Evolutionary conservation across 2,888 invertebrate species (phyloP).

Genomic region (Leptothorax acervorum): DNA sequence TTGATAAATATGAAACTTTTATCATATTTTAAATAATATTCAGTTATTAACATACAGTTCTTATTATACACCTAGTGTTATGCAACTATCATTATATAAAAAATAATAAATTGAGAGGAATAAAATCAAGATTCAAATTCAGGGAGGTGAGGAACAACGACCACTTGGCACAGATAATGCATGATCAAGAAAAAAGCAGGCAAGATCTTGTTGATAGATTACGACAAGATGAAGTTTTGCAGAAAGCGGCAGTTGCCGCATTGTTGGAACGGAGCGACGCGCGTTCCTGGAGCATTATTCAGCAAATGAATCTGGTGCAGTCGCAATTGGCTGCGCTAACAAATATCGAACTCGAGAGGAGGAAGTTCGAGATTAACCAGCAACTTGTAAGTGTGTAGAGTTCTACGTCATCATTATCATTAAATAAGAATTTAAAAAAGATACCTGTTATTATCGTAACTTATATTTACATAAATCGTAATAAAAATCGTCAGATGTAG

Average conservation of each 20-base stretch:
- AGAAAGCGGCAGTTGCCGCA: constrained; percentile 91
- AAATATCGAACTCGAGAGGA: constrained; percentile 90
- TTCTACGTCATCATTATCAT: background rate
- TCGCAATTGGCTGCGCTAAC: constrained; percentile 91
- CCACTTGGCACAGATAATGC: constrained; percentile 88
- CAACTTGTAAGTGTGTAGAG: constrained; percentile 87
- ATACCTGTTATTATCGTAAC: background rate
- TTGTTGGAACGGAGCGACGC: constrained; percentile 91
- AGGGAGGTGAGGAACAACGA: constrained; percentile 89
- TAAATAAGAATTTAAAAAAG: background rate
- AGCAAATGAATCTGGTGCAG: constrained; percentile 91
- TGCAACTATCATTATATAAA: background rate
- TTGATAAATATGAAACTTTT: background rate
- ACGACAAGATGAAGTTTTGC: constrained; percentile 90
- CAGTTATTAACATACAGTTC: background rate
- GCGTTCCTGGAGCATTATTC: constrained; percentile 91
- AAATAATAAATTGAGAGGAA: background rate
- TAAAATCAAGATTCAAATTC: constrained; percentile 37
- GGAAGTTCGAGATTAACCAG: constrained; percentile 89
- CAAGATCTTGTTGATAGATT: constrained; percentile 88
- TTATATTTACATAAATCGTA: background rate
- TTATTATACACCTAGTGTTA: background rate
- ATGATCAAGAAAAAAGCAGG: constrained; percentile 88
- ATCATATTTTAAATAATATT: background rate
- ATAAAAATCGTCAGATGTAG: background rate